Conservation (phyloP, 2,797 vertebrate species). For the Crocidura indochinensis region DNA sequence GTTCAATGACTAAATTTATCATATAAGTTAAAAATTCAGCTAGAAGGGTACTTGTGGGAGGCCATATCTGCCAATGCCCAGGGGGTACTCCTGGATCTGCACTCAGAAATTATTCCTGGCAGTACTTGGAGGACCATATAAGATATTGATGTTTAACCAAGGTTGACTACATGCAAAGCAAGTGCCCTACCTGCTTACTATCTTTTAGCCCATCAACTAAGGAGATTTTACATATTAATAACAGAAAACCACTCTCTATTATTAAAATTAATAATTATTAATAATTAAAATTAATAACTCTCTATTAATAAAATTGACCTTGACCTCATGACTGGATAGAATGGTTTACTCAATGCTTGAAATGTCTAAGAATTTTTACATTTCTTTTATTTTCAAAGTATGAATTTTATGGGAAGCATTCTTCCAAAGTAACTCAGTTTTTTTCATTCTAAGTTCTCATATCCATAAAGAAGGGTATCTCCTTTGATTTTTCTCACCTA, state of each 20-base stretch:
- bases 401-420: neutral
- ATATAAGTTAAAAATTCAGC: conserved; percentile 32
- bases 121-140: no score
- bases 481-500: neutral
- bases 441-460: neutral
- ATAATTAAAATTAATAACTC: no score
- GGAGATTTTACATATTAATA: conserved; percentile 15
- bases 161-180: no score
- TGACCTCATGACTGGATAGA: conserved; percentile 44
- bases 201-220: neutral
- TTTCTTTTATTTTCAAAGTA: neutral
- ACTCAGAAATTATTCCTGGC: no score
- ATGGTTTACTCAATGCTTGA: neutral
- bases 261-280: no score
- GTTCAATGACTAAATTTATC: neutral
- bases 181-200: no score
- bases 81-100: no score
- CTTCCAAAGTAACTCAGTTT: conserved; percentile 40
- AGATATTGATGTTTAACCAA: no score
- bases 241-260: conserved; percentile 13
- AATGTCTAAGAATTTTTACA: no score
- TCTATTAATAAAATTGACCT: conserved; percentile 38
- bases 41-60: no score
- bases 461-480: conserved; percentile 39
- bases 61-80: no score